Percentiles rank a stretch among this genome's conserved stretches.
Conservation (phyloP, 2,113 vertebrate genomes). For the Amphiprion percula region DNA sequence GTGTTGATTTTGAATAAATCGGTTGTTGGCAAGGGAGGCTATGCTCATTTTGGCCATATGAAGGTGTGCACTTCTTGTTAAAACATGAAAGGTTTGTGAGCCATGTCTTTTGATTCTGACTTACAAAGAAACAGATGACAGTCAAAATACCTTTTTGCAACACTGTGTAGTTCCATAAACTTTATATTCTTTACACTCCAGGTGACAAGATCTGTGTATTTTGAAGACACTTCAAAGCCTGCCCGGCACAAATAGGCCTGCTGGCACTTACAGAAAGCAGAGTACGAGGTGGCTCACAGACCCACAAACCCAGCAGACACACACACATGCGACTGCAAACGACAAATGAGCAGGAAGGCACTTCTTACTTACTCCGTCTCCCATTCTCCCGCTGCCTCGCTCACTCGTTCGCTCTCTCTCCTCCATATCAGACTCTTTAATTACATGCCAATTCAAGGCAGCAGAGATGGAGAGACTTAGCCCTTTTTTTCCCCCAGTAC, state of each 20-base stretch:
- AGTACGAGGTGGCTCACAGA: not conserved
- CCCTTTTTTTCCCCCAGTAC: constrained; percentile 30
- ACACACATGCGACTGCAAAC: too few relatives aligned
- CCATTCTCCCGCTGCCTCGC: not conserved
- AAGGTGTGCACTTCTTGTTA: too few relatives aligned
- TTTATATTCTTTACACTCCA: not conserved
- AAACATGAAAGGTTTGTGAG: too few relatives aligned
- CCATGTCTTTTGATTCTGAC: too few relatives aligned
- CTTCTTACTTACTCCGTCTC: constrained; percentile 20
- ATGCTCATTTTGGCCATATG: too few relatives aligned
- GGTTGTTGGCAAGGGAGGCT: too few relatives aligned
- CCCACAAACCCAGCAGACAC: not conserved
- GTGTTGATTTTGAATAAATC: too few relatives aligned
- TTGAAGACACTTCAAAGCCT: too few relatives aligned
- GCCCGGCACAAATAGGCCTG: not conserved
- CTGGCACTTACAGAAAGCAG: not conserved
- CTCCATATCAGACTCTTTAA: constrained; percentile 73
- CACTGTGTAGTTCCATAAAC: too few relatives aligned
- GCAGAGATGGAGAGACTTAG: constrained; percentile 55
- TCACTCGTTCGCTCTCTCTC: constrained; percentile 30
- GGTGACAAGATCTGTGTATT: not conserved
- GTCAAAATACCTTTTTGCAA: too few relatives aligned
- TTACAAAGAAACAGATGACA: too few relatives aligned
- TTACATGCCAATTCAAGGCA: constrained; percentile 73
- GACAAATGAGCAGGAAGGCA: not conserved